These are phyloP conservation scores for Macheiramphus alcinus DNA, from an alignment of 2,113 vertebrate genomes.

Conservation along the genomic window DNA sequence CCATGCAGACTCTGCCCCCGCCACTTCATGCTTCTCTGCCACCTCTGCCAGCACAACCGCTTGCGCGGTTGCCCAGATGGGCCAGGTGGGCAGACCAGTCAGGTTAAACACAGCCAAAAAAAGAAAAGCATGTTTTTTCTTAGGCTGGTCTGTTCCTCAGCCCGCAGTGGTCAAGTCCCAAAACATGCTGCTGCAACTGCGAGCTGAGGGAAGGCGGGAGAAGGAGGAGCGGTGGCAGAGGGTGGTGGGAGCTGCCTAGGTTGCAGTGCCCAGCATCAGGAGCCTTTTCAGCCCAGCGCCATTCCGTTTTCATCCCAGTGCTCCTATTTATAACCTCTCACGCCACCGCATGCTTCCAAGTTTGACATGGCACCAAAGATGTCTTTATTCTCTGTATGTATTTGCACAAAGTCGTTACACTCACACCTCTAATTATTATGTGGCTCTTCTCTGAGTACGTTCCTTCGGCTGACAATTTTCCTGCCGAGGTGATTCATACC, in stretches of 20 bases:
- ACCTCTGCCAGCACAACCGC: neutral
- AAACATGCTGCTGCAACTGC: neutral
- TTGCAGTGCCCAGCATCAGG: neutral
- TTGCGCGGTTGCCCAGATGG: accelerated
- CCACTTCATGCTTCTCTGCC: neutral
- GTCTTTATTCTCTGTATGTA: neutral
- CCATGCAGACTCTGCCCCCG: accelerated
- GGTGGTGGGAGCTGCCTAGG: neutral
- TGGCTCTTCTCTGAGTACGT: neutral
- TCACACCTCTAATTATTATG: neutral
- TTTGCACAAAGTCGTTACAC: neutral
- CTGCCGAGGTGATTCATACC: neutral
- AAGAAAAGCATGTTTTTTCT: neutral
- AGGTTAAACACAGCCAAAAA: neutral
- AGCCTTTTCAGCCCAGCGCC: neutral
- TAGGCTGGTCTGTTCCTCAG: neutral
- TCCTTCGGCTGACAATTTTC: neutral
- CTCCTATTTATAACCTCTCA: neutral
- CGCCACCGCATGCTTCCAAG: neutral
- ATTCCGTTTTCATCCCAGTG: neutral
- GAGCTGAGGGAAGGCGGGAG: neutral
- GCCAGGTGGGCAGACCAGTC: neutral
- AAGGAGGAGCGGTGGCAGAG: neutral
- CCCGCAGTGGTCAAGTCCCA: neutral
- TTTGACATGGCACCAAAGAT: neutral